These are phyloP conservation scores for Thalassoma bifasciatum DNA, from an alignment of 2,113 vertebrate genomes.

Conservation along the genomic window DNA sequence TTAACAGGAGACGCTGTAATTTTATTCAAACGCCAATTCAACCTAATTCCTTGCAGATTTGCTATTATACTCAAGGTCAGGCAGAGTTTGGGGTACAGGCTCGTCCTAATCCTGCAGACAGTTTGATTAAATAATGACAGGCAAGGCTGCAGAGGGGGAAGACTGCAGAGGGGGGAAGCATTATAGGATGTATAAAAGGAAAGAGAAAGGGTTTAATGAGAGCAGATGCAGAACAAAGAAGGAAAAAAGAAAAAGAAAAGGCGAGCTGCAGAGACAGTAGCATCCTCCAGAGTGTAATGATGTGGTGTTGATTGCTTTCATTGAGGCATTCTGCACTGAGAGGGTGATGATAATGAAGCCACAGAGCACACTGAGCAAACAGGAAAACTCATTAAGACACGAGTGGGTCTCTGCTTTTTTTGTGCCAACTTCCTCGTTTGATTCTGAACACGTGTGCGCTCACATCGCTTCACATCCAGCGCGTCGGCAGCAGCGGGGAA, in stretches of 20 bases:
- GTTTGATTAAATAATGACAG: slow-evolving; percentile 49
- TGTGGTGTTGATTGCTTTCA: slow-evolving; percentile 71
- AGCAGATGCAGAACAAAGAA: slow-evolving; percentile 14
- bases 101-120: slow-evolving; percentile 43
- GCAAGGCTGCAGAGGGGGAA: background rate
- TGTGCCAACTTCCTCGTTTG: slow-evolving; percentile 11
- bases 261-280: slow-evolving; percentile 8
- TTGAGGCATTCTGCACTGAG: slow-evolving; percentile 66
- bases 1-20: slow-evolving; percentile 55
- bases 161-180: slow-evolving; percentile 5
- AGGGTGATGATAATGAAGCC: slow-evolving; percentile 74
- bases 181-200: background rate
- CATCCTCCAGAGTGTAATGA: slow-evolving; percentile 66
- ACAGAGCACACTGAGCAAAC: slow-evolving; percentile 48
- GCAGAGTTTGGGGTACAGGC: slow-evolving; percentile 25
- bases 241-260: slow-evolving; percentile 5
- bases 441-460: background rate
- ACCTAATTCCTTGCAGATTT: slow-evolving; percentile 43
- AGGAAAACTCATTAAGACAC: slow-evolving; percentile 72
- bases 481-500: slow-evolving; percentile 28
- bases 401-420: slow-evolving; percentile 38
- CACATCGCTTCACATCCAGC: slow-evolving; percentile 7
- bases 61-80: slow-evolving; percentile 51
- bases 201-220: slow-evolving; percentile 32
- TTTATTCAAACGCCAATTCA: slow-evolving; percentile 47